phyloP scores from a whole-genome alignment of 1,140 invertebrate genomes.

The Zaprionus lachaisei region DNA sequence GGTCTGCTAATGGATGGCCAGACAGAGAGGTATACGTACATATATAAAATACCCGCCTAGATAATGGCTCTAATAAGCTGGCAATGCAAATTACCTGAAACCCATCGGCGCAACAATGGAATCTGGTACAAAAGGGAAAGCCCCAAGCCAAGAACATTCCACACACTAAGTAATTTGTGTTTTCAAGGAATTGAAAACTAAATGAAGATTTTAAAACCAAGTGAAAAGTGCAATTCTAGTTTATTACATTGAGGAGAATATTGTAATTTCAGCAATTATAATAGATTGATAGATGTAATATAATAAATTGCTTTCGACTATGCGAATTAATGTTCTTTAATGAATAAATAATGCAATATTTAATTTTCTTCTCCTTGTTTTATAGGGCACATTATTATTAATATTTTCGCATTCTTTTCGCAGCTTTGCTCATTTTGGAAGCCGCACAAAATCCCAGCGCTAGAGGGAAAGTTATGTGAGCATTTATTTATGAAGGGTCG shows the following conservation, averaged over 20 bases:
- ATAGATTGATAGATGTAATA: too few relatives aligned
- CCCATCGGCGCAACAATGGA: slow-evolving; percentile 1
- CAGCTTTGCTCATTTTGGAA: background rate
- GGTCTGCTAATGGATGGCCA: slow-evolving; percentile 26
- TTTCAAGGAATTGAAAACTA: background rate
- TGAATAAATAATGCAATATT: background rate
- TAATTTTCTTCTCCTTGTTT: background rate
- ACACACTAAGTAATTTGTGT: background rate
- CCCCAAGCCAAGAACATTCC: background rate
- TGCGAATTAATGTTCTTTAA: background rate
- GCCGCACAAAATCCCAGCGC: slow-evolving; percentile 25
- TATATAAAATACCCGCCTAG: background rate
- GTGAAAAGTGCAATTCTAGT: background rate
- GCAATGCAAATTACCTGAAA: slow-evolving; percentile 6
- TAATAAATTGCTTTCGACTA: background rate
- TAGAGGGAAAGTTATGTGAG: slow-evolving; percentile 36
- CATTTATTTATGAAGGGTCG: slow-evolving; percentile 52
- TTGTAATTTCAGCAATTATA: background rate
- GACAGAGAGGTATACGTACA: background rate
- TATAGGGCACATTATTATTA: background rate
- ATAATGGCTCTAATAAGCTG: slow-evolving; percentile 25
- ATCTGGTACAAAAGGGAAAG: background rate
- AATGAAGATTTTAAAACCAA: background rate
- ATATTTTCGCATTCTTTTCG: slow-evolving; percentile 3
- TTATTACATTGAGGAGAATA: background rate